Conservation (phyloP, 2,113 vertebrate genomes). For the Saguinus midas region DNA sequence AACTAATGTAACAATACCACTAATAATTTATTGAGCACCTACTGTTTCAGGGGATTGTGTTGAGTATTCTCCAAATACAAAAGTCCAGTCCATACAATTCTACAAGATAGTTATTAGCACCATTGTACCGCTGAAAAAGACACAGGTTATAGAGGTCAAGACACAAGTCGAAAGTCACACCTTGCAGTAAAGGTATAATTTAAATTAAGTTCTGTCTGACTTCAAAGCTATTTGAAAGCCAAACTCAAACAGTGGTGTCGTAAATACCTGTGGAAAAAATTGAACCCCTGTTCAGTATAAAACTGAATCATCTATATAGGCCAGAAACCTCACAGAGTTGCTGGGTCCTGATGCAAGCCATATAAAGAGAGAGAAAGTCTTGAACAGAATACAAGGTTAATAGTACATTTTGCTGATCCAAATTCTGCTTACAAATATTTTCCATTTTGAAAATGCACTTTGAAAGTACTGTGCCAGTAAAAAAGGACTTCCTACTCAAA, state of each 20-base stretch:
- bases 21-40: not conserved
- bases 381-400: not conserved
- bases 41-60: not conserved
- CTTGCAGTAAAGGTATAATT: not conserved
- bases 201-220: not conserved
- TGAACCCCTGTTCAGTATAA: not conserved
- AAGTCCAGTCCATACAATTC: not conserved
- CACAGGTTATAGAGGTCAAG: not conserved
- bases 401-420: not conserved
- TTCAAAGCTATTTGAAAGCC: conserved; percentile 26
- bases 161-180: not conserved
- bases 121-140: not conserved
- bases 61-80: not conserved
- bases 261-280: not conserved
- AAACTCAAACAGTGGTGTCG: not conserved
- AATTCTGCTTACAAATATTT: not conserved
- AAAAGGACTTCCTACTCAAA: not conserved
- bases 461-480: not conserved
- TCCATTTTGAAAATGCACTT: not conserved
- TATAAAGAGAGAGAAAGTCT: not conserved
- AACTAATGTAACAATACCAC: not conserved
- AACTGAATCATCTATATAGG: not conserved
- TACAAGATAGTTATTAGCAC: not conserved
- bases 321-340: not conserved
- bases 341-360: not conserved